A percentile compares a stretch with the other conserved stretches of the same genome.
Evolutionary conservation across 2,797 vertebrate species (phyloP).

Genomic region (Kryptolebias ocellatus): DNA sequence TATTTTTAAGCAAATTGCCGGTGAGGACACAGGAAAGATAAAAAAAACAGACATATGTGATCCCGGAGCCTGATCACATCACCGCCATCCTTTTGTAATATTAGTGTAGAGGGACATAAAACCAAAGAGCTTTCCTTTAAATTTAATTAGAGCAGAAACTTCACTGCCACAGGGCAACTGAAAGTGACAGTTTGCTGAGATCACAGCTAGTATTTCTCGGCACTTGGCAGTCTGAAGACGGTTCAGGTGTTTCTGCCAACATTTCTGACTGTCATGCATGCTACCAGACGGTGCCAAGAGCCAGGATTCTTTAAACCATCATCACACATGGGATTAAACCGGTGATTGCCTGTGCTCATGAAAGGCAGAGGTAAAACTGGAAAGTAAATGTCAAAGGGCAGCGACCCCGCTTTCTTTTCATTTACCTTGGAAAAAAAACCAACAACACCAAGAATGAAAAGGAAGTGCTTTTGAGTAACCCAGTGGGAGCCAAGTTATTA

Average conservation of each 20-base stretch:
- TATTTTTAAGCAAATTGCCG: neutral
- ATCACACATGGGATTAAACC: constrained; percentile 37
- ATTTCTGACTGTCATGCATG: constrained; percentile 31
- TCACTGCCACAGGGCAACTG: constrained; percentile 29
- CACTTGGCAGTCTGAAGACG: constrained; percentile 44
- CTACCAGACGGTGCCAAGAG: constrained; percentile 32
- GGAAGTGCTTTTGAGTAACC: constrained; percentile 27
- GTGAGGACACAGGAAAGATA: too few relatives aligned
- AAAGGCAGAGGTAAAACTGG: constrained; percentile 7
- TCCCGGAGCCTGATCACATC: neutral
- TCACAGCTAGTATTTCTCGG: constrained; percentile 45
- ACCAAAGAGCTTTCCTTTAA: constrained; percentile 27
- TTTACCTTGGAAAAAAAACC: neutral
- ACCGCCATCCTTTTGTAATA: neutral
- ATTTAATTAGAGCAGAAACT: constrained; percentile 26
- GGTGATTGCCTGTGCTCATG: constrained; percentile 3
- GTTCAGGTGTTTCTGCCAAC: constrained; percentile 53
- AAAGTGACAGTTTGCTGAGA: constrained; percentile 27
- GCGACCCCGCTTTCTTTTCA: constrained; percentile 12
- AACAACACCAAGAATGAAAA: constrained; percentile 14
- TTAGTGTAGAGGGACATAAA: constrained; percentile 10
- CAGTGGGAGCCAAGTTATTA: constrained; percentile 22
- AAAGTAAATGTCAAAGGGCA: constrained; percentile 8
- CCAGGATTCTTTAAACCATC: constrained; percentile 31
- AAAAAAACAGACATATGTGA: neutral